Base-by-base conservation (phyloP, 2,797 vertebrate species). In the Siniperca obscura region DNA sequence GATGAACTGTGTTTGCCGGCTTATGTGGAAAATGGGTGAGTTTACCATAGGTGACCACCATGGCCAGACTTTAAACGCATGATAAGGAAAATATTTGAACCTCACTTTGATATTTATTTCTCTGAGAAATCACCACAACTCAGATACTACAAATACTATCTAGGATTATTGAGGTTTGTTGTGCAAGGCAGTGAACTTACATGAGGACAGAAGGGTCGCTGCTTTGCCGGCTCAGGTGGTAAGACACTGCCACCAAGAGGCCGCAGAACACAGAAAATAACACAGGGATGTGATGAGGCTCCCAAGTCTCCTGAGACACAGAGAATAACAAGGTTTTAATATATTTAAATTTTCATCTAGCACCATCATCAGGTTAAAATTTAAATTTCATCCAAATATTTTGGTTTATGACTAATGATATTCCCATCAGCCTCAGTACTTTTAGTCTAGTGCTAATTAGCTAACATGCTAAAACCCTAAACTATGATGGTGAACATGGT, bases 201-300 rank as follows among this genome's bases (percentile, higher is more conserved):
- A 99, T 95, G 93, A 99, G 97, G 68, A 98, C 97, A 78, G 98
- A 98, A 5, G 98, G 98, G 90, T 99, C 98, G 84, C 98, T 96
- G 95, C 98, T 99, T 85, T 99, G 98, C 78, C 98, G 95, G 94
- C 98, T 99, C 90, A 99, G 97, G 94, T 99, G 98, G 95, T 99
- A 99, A 0, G 98, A 99, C 90, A 98, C 90, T 7, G 98, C 98
- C 94, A 99, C 98, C 94, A 99, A 90, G 70, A 99, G 97, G 88
- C 98, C 98, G 91, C 98, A 99, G 92, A 99, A 99, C 78, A 99
- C 93, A 7, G 98, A 99, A 89, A 99, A 99, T 66, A 99, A 95
- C 68, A 99, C 98, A 11, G 98, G 98, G 96, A 99, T 98, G 96
- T 99, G 98, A 68, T 99, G 98, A 68, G 97, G 97, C 93, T 99